Conservation (phyloP, 2,797 vertebrate species). For the Setipinna tenuifilis region DNA sequence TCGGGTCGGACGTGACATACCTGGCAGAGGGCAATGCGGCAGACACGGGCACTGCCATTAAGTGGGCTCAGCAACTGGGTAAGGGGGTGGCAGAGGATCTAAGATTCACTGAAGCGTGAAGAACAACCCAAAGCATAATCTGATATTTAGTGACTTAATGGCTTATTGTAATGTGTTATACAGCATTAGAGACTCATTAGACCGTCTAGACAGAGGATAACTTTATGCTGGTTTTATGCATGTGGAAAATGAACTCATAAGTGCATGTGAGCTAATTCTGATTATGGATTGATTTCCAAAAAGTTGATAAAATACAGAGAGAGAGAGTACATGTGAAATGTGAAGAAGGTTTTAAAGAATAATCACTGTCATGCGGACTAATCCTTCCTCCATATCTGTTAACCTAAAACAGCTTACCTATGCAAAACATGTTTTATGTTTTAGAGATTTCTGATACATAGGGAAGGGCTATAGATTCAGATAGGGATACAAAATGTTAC, state of each 20-base stretch:
- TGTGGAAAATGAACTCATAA: too few relatives aligned
- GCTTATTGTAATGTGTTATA: neutral
- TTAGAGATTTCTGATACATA: neutral
- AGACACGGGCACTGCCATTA: conserved; percentile 87
- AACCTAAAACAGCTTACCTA: neutral
- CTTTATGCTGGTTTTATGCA: neutral
- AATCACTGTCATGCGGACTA: neutral
- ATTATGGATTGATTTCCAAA: neutral
- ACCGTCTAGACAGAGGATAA: neutral
- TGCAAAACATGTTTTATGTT: neutral
- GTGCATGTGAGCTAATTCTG: neutral
- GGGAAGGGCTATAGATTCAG: neutral
- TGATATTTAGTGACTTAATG: neutral
- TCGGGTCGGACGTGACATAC: conserved; percentile 88
- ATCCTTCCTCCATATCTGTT: neutral
- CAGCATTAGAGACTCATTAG: neutral
- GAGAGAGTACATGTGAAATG: neutral
- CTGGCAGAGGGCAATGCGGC: conserved; percentile 90
- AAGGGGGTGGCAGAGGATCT: conserved; percentile 59
- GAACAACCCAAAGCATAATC: neutral
- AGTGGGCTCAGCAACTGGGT: conserved; percentile 92
- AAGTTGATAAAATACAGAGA: neutral
- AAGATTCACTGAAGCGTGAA: too few relatives aligned
- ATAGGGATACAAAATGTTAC: neutral
- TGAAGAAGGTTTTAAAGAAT: neutral